Base-by-base conservation (phyloP, 2,888 invertebrate genomes). In the Apamea epomidion region DNA sequence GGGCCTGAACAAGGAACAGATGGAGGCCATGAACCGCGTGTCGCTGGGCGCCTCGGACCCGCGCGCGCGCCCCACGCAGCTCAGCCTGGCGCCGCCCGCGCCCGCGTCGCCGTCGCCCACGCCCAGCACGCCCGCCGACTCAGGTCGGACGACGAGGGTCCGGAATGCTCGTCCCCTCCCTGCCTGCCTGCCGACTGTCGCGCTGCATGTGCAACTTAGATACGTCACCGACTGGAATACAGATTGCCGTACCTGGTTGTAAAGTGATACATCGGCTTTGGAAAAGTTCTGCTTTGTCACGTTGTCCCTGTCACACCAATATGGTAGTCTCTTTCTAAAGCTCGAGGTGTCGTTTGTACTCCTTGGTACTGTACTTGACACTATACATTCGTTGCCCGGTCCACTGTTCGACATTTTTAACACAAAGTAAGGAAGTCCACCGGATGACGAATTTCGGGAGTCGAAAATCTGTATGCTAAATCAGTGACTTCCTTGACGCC, bases 1-100 rank as follows among this genome's bases (percentile, higher is more conserved):
- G 96, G 97, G 97, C 94, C 97, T 97, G 95, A 97, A 97, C 95
- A 95, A 97, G 93, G 97, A 97, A 93, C 96, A 97, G 93, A 96
- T 97, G 96, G 97, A 97, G 94, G 97, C 96, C 92, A 96, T 97
- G 96, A 96, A 95, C 93, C 95, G 94, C 87, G 96, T 96, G 93
- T 95, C 96, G 93, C 95, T 97, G 94, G 94, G 93, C 85, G 94
- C 89, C 86, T 92, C 87, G 88, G 91, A 90, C 84, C 37, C 90
- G 60, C 83, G 86, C 51, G 76, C 92, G 92, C 91, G 96, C 91
- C 97, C 97, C 80, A 96, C 96, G 91, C 97, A 96, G 93, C 95
- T 97, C 88, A 95, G 95, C 93, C 94, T 97, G 76, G 62, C 77
- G 90, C 94, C 95, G 83, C 92, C 92, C 72, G 90, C 89, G 81